Evolutionary conservation across 2,113 vertebrate genomes (phyloP).

Genomic region (Numida meleagris): DNA sequence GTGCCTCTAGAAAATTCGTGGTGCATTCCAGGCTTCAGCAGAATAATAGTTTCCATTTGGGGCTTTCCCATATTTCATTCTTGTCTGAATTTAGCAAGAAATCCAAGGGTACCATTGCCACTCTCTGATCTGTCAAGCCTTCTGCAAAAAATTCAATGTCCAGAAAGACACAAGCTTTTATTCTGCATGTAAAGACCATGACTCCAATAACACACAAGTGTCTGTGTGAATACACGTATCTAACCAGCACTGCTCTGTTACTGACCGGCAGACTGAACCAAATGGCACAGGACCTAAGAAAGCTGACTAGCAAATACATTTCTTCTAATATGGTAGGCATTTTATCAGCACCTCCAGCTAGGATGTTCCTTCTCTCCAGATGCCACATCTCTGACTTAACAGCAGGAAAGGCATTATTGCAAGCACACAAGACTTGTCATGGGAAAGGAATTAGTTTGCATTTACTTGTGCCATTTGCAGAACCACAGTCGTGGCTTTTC

Average conservation of each 20-base stretch:
- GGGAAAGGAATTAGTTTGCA: not conserved
- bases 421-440: constrained; percentile 6
- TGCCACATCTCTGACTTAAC: constrained; percentile 8
- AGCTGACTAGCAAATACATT: not conserved
- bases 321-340: constrained; percentile 2
- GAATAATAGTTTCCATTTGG: not conserved
- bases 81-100: not conserved
- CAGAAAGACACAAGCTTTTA: not conserved
- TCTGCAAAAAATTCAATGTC: not conserved
- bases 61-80: not conserved
- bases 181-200: not conserved
- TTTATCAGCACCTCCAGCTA: constrained; percentile 32
- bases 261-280: not conserved
- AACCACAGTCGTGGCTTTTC: constrained; percentile 8
- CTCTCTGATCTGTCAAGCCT: not conserved
- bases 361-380: not conserved
- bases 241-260: not conserved
- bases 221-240: not conserved
- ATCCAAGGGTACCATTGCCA: not conserved
- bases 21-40: not conserved
- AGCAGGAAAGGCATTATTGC: constrained; percentile 19
- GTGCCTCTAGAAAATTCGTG: not conserved
- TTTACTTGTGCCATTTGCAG: not conserved
- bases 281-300: not conserved
- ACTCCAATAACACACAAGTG: not conserved